A percentile compares a stretch with the other conserved stretches of the same genome.
These are phyloP conservation scores for Ceyx erithaca DNA, from an alignment of 2,797 vertebrate species.

Conservation along the genomic window DNA sequence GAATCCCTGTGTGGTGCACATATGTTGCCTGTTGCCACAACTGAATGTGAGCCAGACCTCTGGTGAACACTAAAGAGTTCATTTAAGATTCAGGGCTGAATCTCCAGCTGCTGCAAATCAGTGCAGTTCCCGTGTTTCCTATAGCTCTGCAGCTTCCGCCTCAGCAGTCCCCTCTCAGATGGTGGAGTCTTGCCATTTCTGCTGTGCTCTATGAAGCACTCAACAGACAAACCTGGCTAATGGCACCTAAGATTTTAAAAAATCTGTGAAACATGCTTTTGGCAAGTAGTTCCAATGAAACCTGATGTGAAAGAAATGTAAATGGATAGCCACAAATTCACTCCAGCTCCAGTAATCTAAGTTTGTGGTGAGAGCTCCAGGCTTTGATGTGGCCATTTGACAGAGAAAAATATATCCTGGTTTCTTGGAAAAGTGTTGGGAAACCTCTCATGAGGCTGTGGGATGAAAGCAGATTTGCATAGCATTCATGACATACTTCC, in stretches of 20 bases:
- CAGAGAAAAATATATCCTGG: not conserved
- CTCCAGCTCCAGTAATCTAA: not conserved
- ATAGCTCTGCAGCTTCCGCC: not conserved
- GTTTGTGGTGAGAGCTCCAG: not conserved
- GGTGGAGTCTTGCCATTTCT: not conserved
- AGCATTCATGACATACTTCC: not conserved
- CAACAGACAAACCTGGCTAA: not conserved
- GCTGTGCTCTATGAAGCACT: not conserved
- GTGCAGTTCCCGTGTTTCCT: not conserved
- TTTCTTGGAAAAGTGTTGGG: not conserved
- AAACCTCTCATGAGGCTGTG: not conserved
- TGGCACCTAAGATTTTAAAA: not conserved
- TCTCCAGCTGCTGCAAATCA: not conserved
- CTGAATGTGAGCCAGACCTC: not conserved
- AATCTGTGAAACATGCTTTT: not conserved
- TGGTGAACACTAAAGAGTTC: not conserved
- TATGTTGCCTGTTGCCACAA: not conserved
- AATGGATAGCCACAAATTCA: not conserved
- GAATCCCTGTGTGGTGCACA: not conserved
- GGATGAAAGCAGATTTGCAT: not conserved
- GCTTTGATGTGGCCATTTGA: not conserved
- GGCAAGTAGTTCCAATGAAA: not conserved
- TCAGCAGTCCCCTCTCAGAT: not conserved
- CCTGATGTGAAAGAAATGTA: not conserved
- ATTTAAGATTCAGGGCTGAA: constrained; percentile 4